Conservation (phyloP, 2,797 vertebrate genomes). For the Carcharodon carcharias region DNA sequence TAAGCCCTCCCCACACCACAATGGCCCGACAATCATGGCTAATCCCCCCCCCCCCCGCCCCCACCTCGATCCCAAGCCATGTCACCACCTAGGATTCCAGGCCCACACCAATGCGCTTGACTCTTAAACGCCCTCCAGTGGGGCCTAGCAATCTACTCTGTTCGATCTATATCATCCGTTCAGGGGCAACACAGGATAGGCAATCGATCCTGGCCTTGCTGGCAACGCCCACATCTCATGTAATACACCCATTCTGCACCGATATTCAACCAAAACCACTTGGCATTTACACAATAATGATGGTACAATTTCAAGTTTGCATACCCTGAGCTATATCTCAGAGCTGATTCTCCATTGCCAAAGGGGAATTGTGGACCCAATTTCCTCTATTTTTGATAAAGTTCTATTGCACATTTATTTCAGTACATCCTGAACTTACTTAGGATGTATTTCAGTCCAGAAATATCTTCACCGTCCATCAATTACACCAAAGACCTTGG, state of each 20-base stretch:
- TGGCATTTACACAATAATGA: not conserved
- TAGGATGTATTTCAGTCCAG: not conserved
- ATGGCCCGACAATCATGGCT: too few species aligned
- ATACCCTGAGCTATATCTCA: not conserved
- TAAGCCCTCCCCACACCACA: too few species aligned
- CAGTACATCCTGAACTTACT: not conserved
- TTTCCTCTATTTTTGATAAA: not conserved
- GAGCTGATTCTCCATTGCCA: not conserved
- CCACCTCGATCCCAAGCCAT: too few species aligned
- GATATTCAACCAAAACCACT: not conserved
- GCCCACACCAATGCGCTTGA: not conserved
- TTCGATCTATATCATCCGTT: not conserved
- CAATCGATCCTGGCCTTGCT: not conserved
- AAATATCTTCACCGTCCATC: not conserved
- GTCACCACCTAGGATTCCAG: not conserved
- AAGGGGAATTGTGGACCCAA: not conserved
- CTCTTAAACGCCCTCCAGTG: not conserved
- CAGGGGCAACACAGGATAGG: not conserved
- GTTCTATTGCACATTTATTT: not conserved
- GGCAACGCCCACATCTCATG: not conserved
- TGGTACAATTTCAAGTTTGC: not conserved
- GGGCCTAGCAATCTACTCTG: not conserved
- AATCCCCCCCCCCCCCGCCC: too few species aligned
- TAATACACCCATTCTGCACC: not conserved
- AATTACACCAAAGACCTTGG: not conserved